phyloP scores from a whole-genome alignment of 1,140 invertebrate species.

The Drosophila eugracilis region DNA sequence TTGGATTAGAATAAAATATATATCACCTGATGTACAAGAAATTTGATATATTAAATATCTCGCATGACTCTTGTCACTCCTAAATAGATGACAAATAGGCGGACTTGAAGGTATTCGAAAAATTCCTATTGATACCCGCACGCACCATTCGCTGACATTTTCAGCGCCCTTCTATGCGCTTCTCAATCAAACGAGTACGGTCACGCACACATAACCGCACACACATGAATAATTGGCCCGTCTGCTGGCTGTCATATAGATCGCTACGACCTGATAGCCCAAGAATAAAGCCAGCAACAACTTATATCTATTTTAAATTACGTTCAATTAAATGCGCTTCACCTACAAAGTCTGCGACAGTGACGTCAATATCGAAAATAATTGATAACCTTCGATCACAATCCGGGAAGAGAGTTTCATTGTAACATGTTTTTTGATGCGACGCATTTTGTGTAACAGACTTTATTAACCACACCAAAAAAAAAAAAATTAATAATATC shows the following conservation, averaged over 20 bases:
- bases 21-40: too few relatives aligned
- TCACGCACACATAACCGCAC: constrained; percentile 34
- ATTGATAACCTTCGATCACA: constrained; percentile 48
- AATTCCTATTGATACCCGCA: constrained; percentile 35
- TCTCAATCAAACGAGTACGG: constrained; percentile 40
- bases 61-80: background rate
- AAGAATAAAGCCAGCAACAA: constrained; percentile 46
- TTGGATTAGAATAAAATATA: too few relatives aligned
- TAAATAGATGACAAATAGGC: constrained; percentile 3
- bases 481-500: constrained; percentile 24
- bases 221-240: constrained; percentile 41
- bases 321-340: constrained; percentile 79
- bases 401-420: constrained; percentile 36
- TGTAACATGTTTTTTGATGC: constrained; percentile 30
- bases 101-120: constrained; percentile 22
- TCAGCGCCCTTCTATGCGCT: constrained; percentile 61
- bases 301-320: constrained; percentile 80
- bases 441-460: constrained; percentile 40
- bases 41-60: too few relatives aligned
- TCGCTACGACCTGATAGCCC: constrained; percentile 57
- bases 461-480: constrained; percentile 14
- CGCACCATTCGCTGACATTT: constrained; percentile 46
- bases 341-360: constrained; percentile 58
- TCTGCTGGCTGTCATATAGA: constrained; percentile 54
- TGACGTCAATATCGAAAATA: constrained; percentile 74